A percentile compares a stretch with the other conserved stretches of the same genome.
Conservation (phyloP, 2,113 vertebrate species). For the Orcinus orca region DNA sequence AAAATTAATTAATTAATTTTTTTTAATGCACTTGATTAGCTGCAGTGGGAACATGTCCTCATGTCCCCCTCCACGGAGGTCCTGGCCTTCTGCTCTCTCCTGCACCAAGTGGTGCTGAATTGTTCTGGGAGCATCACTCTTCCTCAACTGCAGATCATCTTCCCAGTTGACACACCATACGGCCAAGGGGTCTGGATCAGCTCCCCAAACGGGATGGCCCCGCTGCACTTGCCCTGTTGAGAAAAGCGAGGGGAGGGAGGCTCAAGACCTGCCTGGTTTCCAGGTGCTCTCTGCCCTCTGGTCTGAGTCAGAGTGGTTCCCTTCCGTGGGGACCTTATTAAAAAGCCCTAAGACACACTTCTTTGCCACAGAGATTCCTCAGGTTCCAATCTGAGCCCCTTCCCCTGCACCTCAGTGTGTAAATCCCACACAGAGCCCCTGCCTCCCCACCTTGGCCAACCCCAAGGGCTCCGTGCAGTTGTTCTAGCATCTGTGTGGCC, state of each 20-base stretch:
- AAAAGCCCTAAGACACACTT: neutral
- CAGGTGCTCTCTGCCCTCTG: neutral
- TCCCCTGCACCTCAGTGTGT: neutral
- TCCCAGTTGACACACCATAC: too few species aligned
- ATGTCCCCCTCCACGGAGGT: neutral
- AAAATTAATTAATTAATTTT: too few species aligned
- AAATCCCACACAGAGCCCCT: neutral
- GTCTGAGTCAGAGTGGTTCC: neutral
- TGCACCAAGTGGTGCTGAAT: neutral
- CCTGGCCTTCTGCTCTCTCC: neutral
- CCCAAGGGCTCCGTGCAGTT: too few species aligned
- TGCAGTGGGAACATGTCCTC: too few species aligned
- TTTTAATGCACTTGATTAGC: accelerated
- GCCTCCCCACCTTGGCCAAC: accelerated
- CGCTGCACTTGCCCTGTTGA: too few species aligned
- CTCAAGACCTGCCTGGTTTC: too few species aligned
- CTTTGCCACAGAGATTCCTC: neutral
- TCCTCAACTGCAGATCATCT: neutral
- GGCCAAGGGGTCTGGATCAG: neutral
- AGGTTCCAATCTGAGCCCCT: neutral
- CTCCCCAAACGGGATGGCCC: neutral
- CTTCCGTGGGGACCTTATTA: neutral
- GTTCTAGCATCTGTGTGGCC: neutral
- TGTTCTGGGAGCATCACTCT: neutral
- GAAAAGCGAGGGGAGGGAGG: too few species aligned